Evolutionary conservation across 30 jellyfish, hydroid and myxozoan species (phyloP), one percentile per base, ranked within the genome.

Genomic region (Chrysaora quinquecirrha): DNA sequence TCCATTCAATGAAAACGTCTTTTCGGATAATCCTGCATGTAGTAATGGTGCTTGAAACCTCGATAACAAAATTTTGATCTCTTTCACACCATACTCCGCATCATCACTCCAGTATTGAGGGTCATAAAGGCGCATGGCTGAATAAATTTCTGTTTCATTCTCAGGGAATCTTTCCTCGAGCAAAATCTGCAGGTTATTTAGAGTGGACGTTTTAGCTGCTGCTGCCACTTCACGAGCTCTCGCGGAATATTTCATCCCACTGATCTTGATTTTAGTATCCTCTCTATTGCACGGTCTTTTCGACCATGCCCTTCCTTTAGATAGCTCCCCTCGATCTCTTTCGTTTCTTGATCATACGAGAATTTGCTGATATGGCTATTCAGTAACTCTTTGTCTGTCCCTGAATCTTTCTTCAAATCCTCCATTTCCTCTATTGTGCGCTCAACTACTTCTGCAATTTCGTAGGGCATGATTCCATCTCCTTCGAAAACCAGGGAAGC

Each of bases 81-180:
- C 76, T 21, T 28, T 22, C 18, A 64, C 86, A 20, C 85, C 85
- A 47, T 25, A 65, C 19, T 49, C 63, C 32, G 24, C 14, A 20
- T 80, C 91, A 12, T 80, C 77, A 22, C 71, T 58, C 91, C 91
- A 78, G 31, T 61, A 31, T 35, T 78, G 82, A 25, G 89, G 89
- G 35, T 78, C 71, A 31, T 64, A 60, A 22, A 61, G 22, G 12
- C 71, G 62, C 68, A 78, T 7, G 10, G 82, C 81, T 21, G 24
- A 20, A 33, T 33, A 78, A 20, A 78, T 19, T 34, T 78, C 85
- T 35, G 66, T 22, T 19, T 62, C 32, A 12, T n/a, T 60, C 30
- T 78, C 82, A 1, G 75, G 71, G 29, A 78, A 78, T 34, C 70
- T 21, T 0, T 78, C 72, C 21, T 30, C n/a, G 70, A 75, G 87